Base-by-base conservation (phyloP, 1,140 invertebrate genomes). In the Dendroctonus ponderosae region DNA sequence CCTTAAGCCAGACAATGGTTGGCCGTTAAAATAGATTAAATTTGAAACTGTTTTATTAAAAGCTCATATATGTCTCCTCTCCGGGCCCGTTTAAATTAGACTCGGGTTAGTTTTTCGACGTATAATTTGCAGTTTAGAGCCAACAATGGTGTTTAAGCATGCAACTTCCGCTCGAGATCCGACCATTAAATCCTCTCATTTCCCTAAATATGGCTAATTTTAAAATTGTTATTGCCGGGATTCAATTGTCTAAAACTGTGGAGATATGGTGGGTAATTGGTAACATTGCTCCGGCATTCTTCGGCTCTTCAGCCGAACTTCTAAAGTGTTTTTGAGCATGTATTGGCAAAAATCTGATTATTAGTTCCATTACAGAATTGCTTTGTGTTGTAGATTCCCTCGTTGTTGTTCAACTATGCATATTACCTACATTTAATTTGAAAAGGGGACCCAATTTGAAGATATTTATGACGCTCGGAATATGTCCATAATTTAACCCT, bases 391-490 rank as follows among this genome's bases (percentile, higher is more conserved):
- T 51, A 51, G 0, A 51, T 51, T 12, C 37, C 37, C 14, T 57
- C 40, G 8, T 57, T 57, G 54, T 57, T 57, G 40, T 57, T 57
- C 14, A 57, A 12, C 40, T 42, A 57, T 57, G 54, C 54, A 43
- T 43, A 57, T 57, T 57, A 57, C 54, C 54, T 57, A 57, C 40
- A 57, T 57, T 41, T 43, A 57, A 38, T 54, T 26, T n/a, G 11
- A 39, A 60, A 12, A 70, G 70, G 63, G 61, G 72, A 68, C 67
- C 70, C 70, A 73, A 73, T 73, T 73, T 71, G 66, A 51, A 62
- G 69, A 73, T 73, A 73, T 73, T 73, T 74, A 74, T 74, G 66
- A 74, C 71, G 66, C 72, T 68, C 67, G 67, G 72, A 74, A 72
- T 74, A 72, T 74, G 72, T 64, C 69, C 69, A 72, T 74, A 72